Evolutionary conservation across 2,888 invertebrate genomes (phyloP).

Genomic region (Cataglyphis altisquamis): DNA sequence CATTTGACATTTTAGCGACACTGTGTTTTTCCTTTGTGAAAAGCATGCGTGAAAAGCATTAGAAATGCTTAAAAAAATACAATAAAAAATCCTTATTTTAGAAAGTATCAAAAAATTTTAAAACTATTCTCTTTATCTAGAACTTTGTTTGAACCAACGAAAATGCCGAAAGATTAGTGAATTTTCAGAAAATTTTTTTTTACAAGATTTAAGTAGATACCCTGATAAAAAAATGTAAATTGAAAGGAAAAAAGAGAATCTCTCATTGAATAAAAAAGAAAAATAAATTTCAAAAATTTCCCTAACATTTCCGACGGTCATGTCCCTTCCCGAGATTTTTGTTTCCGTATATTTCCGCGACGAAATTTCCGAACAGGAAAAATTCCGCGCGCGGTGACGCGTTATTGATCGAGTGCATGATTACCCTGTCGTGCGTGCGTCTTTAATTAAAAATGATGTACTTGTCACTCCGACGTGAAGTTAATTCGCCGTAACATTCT

Average conservation of each 20-base stretch:
- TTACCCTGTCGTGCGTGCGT: constrained; percentile 44
- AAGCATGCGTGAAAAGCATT: no score
- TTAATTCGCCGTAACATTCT: constrained; percentile 64
- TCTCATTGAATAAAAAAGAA: neutral
- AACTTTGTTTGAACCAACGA: no score
- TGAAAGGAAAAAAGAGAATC: neutral
- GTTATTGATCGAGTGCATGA: constrained; percentile 48
- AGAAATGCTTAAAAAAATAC: no score
- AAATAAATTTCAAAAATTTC: neutral
- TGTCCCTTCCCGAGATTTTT: constrained; percentile 3
- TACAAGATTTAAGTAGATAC: no score
- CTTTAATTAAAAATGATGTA: constrained; percentile 69
- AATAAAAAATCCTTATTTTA: no score
- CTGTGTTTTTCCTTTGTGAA: no score
- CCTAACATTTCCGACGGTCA: neutral
- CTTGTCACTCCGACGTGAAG: constrained; percentile 66
- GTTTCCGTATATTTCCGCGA: neutral
- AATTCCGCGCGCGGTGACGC: constrained; percentile 46
- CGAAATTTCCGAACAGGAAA: neutral
- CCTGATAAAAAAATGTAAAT: neutral
- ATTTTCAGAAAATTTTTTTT: no score
- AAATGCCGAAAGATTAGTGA: no score
- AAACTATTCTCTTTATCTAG: no score
- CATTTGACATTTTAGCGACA: no score
- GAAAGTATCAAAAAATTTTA: no score